These are phyloP conservation scores for Aix galericulata DNA, from an alignment of 2,113 vertebrate genomes.

Conservation along the genomic window DNA sequence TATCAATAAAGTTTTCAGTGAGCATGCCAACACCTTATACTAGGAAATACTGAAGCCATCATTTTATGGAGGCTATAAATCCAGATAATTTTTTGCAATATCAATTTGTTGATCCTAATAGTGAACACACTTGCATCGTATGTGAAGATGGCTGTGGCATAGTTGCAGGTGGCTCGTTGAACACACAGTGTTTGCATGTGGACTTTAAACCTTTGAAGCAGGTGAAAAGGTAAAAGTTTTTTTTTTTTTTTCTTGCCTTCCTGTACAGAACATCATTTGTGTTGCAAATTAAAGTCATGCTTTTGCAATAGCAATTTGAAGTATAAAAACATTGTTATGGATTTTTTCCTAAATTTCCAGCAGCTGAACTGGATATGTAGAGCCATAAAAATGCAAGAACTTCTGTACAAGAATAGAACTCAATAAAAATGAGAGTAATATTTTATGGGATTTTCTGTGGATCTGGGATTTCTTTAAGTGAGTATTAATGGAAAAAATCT, in stretches of 20 bases:
- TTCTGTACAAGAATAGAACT: neutral
- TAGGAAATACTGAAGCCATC: neutral
- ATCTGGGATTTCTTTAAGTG: neutral
- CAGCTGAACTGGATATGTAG: neutral
- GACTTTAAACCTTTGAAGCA: neutral
- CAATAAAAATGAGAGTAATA: neutral
- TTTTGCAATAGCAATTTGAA: neutral
- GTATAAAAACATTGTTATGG: neutral
- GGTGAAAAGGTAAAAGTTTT: neutral
- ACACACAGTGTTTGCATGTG: neutral
- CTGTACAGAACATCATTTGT: neutral
- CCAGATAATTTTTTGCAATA: neutral
- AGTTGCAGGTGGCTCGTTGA: neutral
- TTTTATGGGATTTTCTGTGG: neutral
- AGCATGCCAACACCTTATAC: neutral
- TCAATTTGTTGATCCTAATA: neutral
- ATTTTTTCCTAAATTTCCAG: neutral
- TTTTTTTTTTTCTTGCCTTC: neutral
- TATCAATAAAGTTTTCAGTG: neutral
- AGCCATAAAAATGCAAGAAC: neutral
- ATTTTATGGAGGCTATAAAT: neutral
- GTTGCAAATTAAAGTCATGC: neutral
- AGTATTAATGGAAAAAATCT: neutral
- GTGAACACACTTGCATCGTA: neutral
- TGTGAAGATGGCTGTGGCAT: neutral